Evolutionary conservation across 2,888 invertebrate genomes (phyloP).

Genomic region (Cantharis nigra): DNA sequence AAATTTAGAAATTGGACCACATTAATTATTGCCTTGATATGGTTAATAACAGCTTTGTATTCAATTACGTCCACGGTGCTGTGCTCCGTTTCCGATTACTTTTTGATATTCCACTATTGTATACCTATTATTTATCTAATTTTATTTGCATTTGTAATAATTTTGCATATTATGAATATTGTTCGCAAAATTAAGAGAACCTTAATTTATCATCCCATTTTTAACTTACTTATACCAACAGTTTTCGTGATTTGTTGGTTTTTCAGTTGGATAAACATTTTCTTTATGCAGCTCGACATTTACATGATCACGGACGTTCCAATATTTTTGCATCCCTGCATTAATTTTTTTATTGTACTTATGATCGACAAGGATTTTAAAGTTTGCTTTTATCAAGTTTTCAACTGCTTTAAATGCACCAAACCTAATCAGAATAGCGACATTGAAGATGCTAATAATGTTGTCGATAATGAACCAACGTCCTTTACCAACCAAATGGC

Average conservation of each 20-base stretch:
- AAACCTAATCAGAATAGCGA: neutral
- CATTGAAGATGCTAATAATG: neutral
- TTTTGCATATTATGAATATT: constrained; percentile 7
- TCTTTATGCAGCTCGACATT: neutral
- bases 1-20: constrained; percentile 14
- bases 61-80: constrained; percentile 7
- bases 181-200: constrained; percentile 7
- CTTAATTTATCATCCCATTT: constrained; percentile 11
- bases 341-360: constrained; percentile 11
- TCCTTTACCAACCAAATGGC: neutral
- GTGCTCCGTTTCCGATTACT: constrained; percentile 11
- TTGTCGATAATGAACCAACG: neutral
- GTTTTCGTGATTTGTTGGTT: constrained; percentile 16
- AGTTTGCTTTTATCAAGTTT: constrained; percentile 8
- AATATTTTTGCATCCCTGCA: constrained; percentile 14
- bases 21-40: constrained; percentile 9
- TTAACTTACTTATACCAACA: constrained; percentile 11
- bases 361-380: constrained; percentile 13
- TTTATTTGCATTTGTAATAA: constrained; percentile 5
- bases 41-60: constrained; percentile 13
- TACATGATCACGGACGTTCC: constrained; percentile 14
- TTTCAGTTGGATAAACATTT: constrained; percentile 18
- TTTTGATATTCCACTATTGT: constrained; percentile 16
- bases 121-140: constrained; percentile 6
- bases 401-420: neutral